Base-by-base conservation (phyloP, 64 coral and sea anemone species). In the Montipora sp. region DNA sequence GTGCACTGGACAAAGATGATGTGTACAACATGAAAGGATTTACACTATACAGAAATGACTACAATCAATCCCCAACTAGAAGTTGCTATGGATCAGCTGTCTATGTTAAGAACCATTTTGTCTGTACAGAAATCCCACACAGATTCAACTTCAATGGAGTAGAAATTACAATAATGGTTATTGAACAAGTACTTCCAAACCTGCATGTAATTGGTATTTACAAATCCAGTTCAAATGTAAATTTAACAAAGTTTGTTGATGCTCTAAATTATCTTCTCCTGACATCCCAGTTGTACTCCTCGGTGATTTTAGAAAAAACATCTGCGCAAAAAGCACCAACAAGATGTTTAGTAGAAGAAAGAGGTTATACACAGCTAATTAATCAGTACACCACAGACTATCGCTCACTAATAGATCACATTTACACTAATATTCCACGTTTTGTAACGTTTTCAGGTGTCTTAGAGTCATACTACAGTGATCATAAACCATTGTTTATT, bases 391-490 rank as follows among this genome's bases (percentile, higher is more conserved):
- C 89, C 12, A 90, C 89, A 90, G 88, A 90, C 57, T 79, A 90
- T 72, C 24, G 19, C 61, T 55, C 89, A 63, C 60, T 14, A 81
- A 63, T 90, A 45, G 76, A 81, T 16, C 88, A 90, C 18, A 92
- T 92, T 46, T 92, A 92, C 60, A 92, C 80, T 8, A 84, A 92
- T 61, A 70, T 84, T 11, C 76, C 76, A 69, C 7, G 20, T 59
- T 43, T 60, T 59, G 70, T 55, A 9, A 20, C 3, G 47, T 51
- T 1, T 63, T 47, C 90, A 51, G 80, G 80, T 77, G 90, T 65
- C n/a, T 12, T 84, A 59, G 90, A 91, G 61, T 91, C 90, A 48
- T 91, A 91, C 47, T 91, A 49, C 15, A 91, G 90, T 92, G 80
- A 57, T 51, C 69, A 75, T 91, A 51, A 91, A 57, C 53, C 53